Evolutionary conservation across 1,140 invertebrate species (phyloP), one percentile per base, ranked within the genome.

Genomic region (Ladona fulva): DNA sequence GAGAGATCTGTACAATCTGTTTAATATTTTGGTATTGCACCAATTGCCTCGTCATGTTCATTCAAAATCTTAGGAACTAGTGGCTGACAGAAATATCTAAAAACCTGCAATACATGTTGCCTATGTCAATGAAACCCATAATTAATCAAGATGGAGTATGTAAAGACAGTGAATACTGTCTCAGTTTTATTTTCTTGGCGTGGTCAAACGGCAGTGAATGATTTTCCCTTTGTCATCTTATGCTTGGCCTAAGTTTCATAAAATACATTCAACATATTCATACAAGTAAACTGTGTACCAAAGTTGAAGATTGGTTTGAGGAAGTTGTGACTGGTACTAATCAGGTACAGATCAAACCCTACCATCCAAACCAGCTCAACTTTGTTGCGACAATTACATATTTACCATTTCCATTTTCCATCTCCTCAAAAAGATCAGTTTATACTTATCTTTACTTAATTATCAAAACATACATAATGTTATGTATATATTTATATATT

Each of bases 171-270:
- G 5, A 66, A 3, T 19, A 16, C 52, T 66, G 14, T 19, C 14
- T 66, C 52, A 10, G 19, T 52, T 66, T 16, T 12, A 6, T 66
- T 66, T 66, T 66, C 52, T 19, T 66, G 52, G 52, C n/a, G 12
- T 66, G 52, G 52, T 66, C 52, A 66, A 66, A 66, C 52, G 52
- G 52, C 52, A 66, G 52, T 66, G 52, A 66, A 66, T 66, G 52
- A 66, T 66, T 66, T 66, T 66, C 52, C n/a, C 52, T 66, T 37
- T 66, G 52, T 66, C 52, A 66, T 66, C 52, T 66, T 66, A 66
- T 66, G 52, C 52, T 66, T 66, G 52, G 52, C 52, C 52, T 19
- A 66, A 66, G 16, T 66, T 12, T 66, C n/a, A 22, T 66, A 66
- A 66, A 66, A 66, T 66, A 66, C 52, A 66, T 66, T 66, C 52